Evolutionary conservation across 2,888 invertebrate genomes (phyloP), one percentile per base, ranked within the genome.

Genomic region (Nipponacmea schrenckii): DNA sequence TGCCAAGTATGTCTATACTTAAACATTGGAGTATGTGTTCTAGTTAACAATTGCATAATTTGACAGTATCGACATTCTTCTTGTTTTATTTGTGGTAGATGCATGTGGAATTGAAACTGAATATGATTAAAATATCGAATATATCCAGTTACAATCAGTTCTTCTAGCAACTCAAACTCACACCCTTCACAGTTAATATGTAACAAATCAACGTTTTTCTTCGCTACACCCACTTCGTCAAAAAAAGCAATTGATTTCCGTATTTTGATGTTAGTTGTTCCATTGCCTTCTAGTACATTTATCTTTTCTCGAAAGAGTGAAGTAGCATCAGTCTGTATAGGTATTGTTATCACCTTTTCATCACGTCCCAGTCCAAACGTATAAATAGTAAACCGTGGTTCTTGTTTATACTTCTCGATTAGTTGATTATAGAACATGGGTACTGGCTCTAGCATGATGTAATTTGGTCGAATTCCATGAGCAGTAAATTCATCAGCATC

Each of bases 161-260:
- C 44, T n/a, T 71, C 67, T 0, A 71, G 71, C 7, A 71, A 17
- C 24, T 71, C 71, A 20, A 44, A 71, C 39, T 71, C 71, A 31
- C 71, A 71, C 1, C 71, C 71, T 46, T 71, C 71, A 39, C 71
- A 71, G 67, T 71, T 71, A 26, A 71, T 67, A 15, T 48, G 46
- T 15, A 67, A 14, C 31, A 71, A 31, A 62, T 70, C 70, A 50
- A 70, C 48, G 17, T 65, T 65, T 24, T 66, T 65, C 14, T 65
- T n/a, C 12, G 20, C n/a, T 44, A 70, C 45, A 24, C 39, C 62
- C 5, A 70, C 8, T 44, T 56, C 39, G 15, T 65, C 45, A 62
- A 70, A 70, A 62, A 70, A 70, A 15, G 4, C 26, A 7, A 31
- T 70, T 3, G 64, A 27, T 46, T 70, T 62, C 27, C 64, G 65